Percentiles rank a stretch among this genome's conserved stretches.
These are phyloP conservation scores for Betta splendens DNA, from an alignment of 2,797 vertebrate genomes.

Conservation along the genomic window DNA sequence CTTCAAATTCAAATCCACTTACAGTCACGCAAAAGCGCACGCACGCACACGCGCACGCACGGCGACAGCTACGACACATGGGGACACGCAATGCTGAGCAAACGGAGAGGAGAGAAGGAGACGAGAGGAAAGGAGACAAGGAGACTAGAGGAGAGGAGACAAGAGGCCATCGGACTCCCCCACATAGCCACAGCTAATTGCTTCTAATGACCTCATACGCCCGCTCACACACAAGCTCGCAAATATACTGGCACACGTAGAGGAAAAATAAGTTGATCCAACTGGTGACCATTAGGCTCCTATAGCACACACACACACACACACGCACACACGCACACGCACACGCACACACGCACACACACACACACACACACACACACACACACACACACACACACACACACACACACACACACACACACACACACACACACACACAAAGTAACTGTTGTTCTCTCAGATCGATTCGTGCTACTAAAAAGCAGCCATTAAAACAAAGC, in stretches of 20 bases:
- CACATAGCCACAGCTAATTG: slow-evolving; percentile 70
- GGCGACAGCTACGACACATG: slow-evolving; percentile 2
- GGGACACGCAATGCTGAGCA: slow-evolving; percentile 9
- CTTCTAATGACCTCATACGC: slow-evolving; percentile 11
- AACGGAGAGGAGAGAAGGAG: slow-evolving; percentile 11
- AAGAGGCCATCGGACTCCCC: slow-evolving; percentile 58
- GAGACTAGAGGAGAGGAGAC: slow-evolving; percentile 27
- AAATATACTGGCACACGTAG: slow-evolving; percentile 35
- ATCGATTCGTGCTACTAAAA: too few relatives aligned
- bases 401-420: too few relatives aligned
- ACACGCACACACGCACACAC: too few relatives aligned
- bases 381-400: too few relatives aligned
- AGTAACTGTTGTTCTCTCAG: too few relatives aligned
- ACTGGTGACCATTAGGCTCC: slow-evolving; percentile 59
- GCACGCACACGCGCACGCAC: slow-evolving; percentile 10
- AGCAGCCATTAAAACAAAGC: slow-evolving; percentile 6
- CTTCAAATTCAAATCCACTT: slow-evolving; percentile 80
- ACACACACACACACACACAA: too few relatives aligned
- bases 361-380: too few relatives aligned
- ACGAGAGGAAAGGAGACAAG: slow-evolving; percentile 23
- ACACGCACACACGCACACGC: too few relatives aligned
- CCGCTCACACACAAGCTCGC: slow-evolving; percentile 3
- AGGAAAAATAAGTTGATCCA: slow-evolving; percentile 50
- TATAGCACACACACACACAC: too few relatives aligned
- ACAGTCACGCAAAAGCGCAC: slow-evolving; percentile 45